Percentiles rank a stretch among this genome's conserved stretches.
Evolutionary conservation across 2,113 vertebrate genomes (phyloP).

Genomic region (Meriones unguiculatus): DNA sequence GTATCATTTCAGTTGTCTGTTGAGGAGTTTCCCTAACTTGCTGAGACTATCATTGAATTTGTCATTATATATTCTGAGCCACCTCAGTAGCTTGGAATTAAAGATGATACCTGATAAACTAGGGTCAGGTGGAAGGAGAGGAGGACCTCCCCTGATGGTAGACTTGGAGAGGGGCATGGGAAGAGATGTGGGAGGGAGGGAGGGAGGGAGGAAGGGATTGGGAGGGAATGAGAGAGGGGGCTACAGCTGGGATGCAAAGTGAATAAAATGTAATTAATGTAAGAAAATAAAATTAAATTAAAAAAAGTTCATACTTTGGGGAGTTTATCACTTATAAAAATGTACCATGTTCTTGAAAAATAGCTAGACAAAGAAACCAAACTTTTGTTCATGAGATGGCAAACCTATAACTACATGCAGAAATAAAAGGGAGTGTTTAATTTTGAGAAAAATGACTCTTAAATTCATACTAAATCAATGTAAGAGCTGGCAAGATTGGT

Average conservation of each 20-base stretch:
- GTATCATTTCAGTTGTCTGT: neutral
- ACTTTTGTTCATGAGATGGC: neutral
- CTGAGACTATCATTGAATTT: neutral
- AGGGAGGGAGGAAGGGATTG: too few species aligned
- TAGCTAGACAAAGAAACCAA: neutral
- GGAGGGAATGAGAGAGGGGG: too few species aligned
- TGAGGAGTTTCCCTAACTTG: neutral
- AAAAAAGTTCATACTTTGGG: neutral
- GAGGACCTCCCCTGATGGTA: too few species aligned
- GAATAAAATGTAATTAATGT: too few species aligned
- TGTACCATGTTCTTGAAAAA: neutral
- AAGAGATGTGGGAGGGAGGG: too few species aligned
- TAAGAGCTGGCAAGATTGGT: neutral
- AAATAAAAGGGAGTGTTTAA: neutral
- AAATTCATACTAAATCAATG: too few species aligned
- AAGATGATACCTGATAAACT: neutral
- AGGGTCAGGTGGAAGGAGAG: too few species aligned
- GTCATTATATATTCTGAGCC: neutral
- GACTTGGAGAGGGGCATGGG: too few species aligned
- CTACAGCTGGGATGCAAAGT: too few species aligned
- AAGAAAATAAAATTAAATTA: too few species aligned
- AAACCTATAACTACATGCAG: neutral
- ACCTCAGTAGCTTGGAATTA: neutral
- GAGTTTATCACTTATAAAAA: neutral
- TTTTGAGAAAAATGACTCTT: neutral